Evolutionary conservation across 2,113 vertebrate genomes (phyloP), one percentile per base, ranked within the genome.

Genomic region (Cyrtonyx montezumae): DNA sequence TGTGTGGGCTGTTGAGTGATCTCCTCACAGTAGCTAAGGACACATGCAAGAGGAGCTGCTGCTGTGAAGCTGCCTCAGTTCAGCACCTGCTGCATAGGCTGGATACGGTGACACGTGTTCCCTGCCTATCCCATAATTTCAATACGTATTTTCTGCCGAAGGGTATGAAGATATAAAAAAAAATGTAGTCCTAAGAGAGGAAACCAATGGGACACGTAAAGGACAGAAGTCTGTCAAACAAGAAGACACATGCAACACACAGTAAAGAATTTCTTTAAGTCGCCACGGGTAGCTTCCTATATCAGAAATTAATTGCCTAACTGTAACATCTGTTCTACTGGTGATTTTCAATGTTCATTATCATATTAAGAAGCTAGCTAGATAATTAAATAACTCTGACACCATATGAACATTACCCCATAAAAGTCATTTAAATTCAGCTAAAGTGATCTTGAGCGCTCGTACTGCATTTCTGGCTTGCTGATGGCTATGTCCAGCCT

Each of bases 291-390:
- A 91, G 48, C 42, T 43, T 73, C 48, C 34, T 59, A 80, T 74
- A 83, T 51, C 90, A 85, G 76, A 91, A 87, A 94, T 94, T 90
- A 84, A 93, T 75, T 86, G 61, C 68, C 74, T 74, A 83, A 32
- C 55, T n/a, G n/a, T 58, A 58, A 58, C 55, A 58, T 58, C 55
- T 58, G 55, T 58, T 58, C 20, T n/a, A 58, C n/a, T 9, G 18
- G 55, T 58, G 55, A 58, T 58, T 58, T 58, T n/a, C 55, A 58
- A n/a, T 58, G 13, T 36, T 92, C 56, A 67, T 86, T 90, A 67
- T 34, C 73, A 59, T 75, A 59, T 56, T 77, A 59, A 77, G 36
- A 78, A 94, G 43, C 51, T 23, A n/a, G 25, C 21, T 90, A 70
- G 76, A 61, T 11, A 75, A 51, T 46, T 71, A 77, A 92, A 70